Base-by-base conservation (phyloP, 2,113 vertebrate species). In the Pangasianodon hypophthalmus region DNA sequence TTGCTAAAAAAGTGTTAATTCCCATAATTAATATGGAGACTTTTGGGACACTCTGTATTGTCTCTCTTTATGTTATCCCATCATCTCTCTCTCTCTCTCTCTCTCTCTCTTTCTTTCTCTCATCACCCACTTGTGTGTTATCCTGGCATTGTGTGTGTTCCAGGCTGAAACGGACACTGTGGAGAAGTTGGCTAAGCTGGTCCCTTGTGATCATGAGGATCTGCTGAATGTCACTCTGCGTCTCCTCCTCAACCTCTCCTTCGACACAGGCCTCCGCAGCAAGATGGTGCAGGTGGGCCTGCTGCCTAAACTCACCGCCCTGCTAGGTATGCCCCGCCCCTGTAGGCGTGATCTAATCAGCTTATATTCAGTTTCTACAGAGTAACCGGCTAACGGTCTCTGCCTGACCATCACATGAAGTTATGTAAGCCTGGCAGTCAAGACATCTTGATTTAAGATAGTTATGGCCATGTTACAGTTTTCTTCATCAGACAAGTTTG, bases 251-350 rank as follows among this genome's bases (percentile, higher is more conserved):
- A 99, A 98, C 88, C 96, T 98, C 1, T 99, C 98, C 56, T 99
- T 99, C 91, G 97, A 99, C 95, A 97, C 96, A 19, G 92, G 96
- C 88, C 96, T 99, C 84, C 96, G 97, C 90, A 95, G 96, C 92
- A 98, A 98, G 92, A 99, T 98, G 98, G 97, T 98, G 18, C 96
- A 97, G 95, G 97, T 97, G 26, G 97, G 97, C 84, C 96, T 99
- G 85, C 95, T 99, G 86, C 97, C 97, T 88, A 98, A 97, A 90
- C 96, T 99, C 90, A 97, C 96, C 71, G 93, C 96, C 0, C 96
- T 99, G 75, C 93, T 98, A 88, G 97, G 98, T 98, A 97, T 93
- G 93, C 60, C 44, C 87, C 14, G 52, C 2, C 13, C 1, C 8
- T 10, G 26, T 44, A 83, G 8, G 3, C 16, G 37, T 32, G 8